Conservation (phyloP, 2,888 invertebrate genomes). For the Aquatica leii region DNA sequence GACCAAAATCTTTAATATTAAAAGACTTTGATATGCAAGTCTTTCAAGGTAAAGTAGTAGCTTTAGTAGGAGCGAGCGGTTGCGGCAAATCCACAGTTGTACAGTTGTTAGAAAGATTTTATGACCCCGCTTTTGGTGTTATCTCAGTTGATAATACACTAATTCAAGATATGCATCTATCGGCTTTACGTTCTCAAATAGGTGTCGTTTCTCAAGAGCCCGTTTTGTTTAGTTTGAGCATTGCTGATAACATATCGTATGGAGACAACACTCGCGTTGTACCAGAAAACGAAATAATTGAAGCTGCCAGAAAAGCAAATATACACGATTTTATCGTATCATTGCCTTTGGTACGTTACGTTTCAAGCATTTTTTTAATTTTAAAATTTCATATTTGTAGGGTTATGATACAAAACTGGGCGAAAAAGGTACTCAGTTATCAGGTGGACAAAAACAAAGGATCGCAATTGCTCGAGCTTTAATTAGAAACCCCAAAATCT, state of each 20-base stretch:
- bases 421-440: conserved; percentile 78
- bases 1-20: conserved; percentile 72
- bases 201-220: conserved; percentile 95
- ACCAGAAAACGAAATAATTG: conserved; percentile 75
- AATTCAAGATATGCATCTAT: conserved; percentile 48
- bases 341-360: conserved; percentile 72
- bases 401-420: conserved; percentile 84
- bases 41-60: conserved; percentile 73
- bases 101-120: conserved; percentile 83
- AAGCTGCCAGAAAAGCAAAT: conserved; percentile 83
- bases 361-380: neutral
- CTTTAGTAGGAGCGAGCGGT: conserved; percentile 83
- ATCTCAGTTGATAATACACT: conserved; percentile 59
- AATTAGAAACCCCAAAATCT: conserved; percentile 78
- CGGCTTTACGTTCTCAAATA: conserved; percentile 72
- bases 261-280: conserved; percentile 79
- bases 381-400: conserved; percentile 56
- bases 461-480: conserved; percentile 89
- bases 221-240: conserved; percentile 85
- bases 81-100: conserved; percentile 91
- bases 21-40: conserved; percentile 68
- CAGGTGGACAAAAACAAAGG: conserved; percentile 87
- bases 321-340: conserved; percentile 84
- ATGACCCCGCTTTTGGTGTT: conserved; percentile 75
- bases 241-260: conserved; percentile 91